Evolutionary conservation across 2,888 invertebrate genomes (phyloP), one percentile per base, ranked within the genome.

Genomic region (Eilema griseolum): DNA sequence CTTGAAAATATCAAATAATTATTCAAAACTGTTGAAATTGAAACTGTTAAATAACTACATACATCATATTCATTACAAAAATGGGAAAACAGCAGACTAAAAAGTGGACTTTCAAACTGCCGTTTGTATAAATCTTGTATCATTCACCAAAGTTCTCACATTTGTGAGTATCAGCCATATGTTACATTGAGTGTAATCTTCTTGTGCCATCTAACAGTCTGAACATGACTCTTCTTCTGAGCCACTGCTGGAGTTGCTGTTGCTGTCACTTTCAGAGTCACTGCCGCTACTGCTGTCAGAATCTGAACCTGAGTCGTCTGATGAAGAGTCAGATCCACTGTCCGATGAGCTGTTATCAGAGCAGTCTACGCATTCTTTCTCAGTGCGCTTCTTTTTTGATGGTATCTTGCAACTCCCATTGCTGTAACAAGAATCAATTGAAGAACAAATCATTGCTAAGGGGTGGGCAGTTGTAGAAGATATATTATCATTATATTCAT

Each of bases 371-470:
- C 92, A 89, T 64, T 91, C 90, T 20, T 82, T 81, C 2, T 79
- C 77, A 56, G n/a, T 31, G 24, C 90, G 89, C 83, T 92, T 93
- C 88, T 94, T 94, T 87, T 94, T 94, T 72, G 85, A 89, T 2
- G 93, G 91, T 70, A 93, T 83, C 83, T 92, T 91, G 88, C 93
- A 93, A 75, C 87, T 88, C 10, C 92, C 92, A 75, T 89, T 89
- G 84, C 94, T 94, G 82, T 28, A 61, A 33, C 20, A 31, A 67
- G 10, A 60, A 26, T 57, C 11, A 24, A 56, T 23, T 11, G 2
- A n/a, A 33, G 28, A 28, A 28, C 3, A 33, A 33, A 8, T 1
- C 8, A 8, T 33, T 33, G 31, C 7, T 8, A 33, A 41, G 3
- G 16, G 20, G 16, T 41, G 16, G 3, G 16, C 5, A 41, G 16